Evolutionary conservation across 2,113 vertebrate genomes (phyloP), one percentile per base, ranked within the genome.

Genomic region (Psittacus erithacus): DNA sequence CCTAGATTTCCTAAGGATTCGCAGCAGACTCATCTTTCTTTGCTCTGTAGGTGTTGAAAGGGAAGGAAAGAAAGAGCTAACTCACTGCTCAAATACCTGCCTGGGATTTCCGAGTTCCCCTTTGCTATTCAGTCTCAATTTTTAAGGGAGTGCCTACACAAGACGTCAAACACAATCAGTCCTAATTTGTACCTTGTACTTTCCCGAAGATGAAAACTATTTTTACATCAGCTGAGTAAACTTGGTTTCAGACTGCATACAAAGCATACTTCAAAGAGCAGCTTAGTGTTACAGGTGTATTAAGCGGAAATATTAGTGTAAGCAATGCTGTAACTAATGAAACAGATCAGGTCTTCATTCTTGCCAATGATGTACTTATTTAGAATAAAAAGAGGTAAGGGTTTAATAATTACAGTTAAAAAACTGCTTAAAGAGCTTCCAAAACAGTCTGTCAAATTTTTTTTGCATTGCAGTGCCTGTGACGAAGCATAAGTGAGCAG

Each of bases 1-100:
- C 68, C 68, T 71, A 43, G 89, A 46, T 73, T 92, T 96, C 64
- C 77, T 95, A 71, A 93, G 92, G 41, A 95, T 97, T 85, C 96
- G 94, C 49, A 98, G 97, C 65, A 98, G 92, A 77, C 98, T 98
- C 3, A 97, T 97, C 85, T 89, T 98, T 63, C 97, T 98, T 76
- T 97, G 97, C 68, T 97, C 98, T 99, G 92, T 49, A 80, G 86
- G 50, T 73, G n/a, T 86, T 71, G 17, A 96, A 75, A 90, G 41
- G 44, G 29, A 92, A 63, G 47, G 24, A 86, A 71, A 82, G 25
- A 33, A 79, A 86, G 25, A 81, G 16, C 13, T 68, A 67, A 41
- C 5, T 74, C 69, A 67, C 16, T 76, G n/a, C 28, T 90, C 46
- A 84, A 89, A 77, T 10, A 85, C 17, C 18, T 12, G 18, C 24